Base-by-base conservation (phyloP, 2,113 vertebrate species). In the Microtus oregoni region DNA sequence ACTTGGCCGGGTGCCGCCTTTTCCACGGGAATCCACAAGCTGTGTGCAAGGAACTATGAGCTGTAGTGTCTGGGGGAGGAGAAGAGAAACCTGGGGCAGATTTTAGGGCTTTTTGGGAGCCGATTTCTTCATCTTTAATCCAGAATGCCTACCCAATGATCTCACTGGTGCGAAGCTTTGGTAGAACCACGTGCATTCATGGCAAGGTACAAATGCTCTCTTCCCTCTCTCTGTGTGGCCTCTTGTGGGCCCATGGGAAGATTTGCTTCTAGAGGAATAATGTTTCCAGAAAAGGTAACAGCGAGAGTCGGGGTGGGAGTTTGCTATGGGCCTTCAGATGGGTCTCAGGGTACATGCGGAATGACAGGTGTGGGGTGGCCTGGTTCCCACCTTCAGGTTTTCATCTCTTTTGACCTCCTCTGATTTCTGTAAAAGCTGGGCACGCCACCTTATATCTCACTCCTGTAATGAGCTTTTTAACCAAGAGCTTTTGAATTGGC, bases 401-500 rank as follows among this genome's bases (percentile, higher is more conserved):
- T 67, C 50, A 67, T 17, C 7, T 10, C 15, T 10, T 63, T 70
- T 63, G 35, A 65, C 47, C 72, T 89, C 35, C 77, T 55, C 47
- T 94, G 88, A 93, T 93, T 73, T 90, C 86, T 90, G 67, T 89
- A 75, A 88, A 92, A 93, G 44, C 32, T 70, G 32, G n/a, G 19
- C n/a, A 44, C 77, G 28, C 67, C 72, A 50, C 30, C 73, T 83
- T 89, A 3, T 90, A 73, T 92, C 93, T 93, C 82, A 73, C 55
- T 95, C 73, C 67, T 68, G 32, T 73, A 82, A 75, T 52, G 61
- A 70, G 83, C 78, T 92, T 12, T 94, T 32, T 63, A 89, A 89
- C 72, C 20, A 88, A 87, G 72, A 90, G 17, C 96, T 98, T 96
- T 88, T 55, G 93, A 96, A 98, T 79, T 73, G 92, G 89, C 97